Base-by-base conservation (phyloP, 2,797 vertebrate species). In the Acanthurus lineatus region DNA sequence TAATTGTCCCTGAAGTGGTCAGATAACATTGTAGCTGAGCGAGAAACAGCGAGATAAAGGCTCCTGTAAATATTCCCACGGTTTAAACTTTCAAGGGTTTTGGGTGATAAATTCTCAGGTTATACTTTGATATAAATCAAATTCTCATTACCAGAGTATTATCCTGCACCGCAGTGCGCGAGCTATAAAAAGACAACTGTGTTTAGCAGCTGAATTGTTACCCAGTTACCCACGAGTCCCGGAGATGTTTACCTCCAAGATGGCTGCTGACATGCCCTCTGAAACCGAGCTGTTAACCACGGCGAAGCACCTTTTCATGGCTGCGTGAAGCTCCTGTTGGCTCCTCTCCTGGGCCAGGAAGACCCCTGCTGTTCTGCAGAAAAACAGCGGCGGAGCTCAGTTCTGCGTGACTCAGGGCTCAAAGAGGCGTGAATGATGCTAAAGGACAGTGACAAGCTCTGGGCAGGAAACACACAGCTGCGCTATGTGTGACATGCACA, bases 221-320 rank as follows among this genome's bases (percentile, higher is more conserved):
- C 63, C 71, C 60, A 65, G 57, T 51, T 56, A 17, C 61, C 70
- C 61, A 64, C 6, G 44, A 86, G 35, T n/a, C 56, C 77, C 62
- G 6, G 38, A 71, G 63, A 80, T 64, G 61, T 74, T 91, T 94
- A 99, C 98, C 97, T 99, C 98, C 83, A 99, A 94, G 80, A 99
- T 92, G 58, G 97, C 97, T 0, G 97, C 97, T 0, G 98, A 99
- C 98, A 99, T 99, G 73, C 98, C 98, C 85, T 99, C 98, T 0
- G 97, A 99, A 81, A 94, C 3, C 0, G 98, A 99, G 91, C 97
- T 97, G 94, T 99, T 99, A 69, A 99, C 96, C 84, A 98, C 73
- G 0, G 97, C 96, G 47, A 94, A 97, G 80, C 96, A 95, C 61
- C 86, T 94, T 87, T 86, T 94, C 88, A 98, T 75, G 9, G 92